A percentile compares a stretch with the other conserved stretches of the same genome.
Conservation (phyloP, 2,888 invertebrate genomes). For the Tiliacea citrago region DNA sequence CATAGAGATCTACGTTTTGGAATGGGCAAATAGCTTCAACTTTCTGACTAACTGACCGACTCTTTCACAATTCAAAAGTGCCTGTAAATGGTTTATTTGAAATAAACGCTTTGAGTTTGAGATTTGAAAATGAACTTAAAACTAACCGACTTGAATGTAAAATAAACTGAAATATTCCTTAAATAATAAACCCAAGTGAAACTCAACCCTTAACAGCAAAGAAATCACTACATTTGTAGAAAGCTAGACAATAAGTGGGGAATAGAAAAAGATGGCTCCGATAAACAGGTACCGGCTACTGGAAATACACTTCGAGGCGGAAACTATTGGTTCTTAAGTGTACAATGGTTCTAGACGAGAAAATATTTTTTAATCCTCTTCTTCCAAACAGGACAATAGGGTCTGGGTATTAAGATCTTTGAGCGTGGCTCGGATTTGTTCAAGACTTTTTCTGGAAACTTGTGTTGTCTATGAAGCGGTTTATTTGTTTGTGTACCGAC, state of each 20-base stretch:
- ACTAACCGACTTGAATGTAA: too few species aligned
- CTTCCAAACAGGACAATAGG: conserved; percentile 31
- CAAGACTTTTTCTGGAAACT: conserved; percentile 12
- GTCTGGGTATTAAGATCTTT: conserved; percentile 19
- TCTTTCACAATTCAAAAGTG: too few species aligned
- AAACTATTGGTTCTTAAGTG: conserved; percentile 59
- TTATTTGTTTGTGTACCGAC: conserved; percentile 13
- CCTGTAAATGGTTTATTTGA: too few species aligned
- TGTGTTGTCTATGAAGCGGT: not conserved
- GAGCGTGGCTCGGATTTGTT: conserved; percentile 23
- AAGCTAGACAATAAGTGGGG: conserved; percentile 66
- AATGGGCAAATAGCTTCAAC: too few species aligned
- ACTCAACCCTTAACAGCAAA: conserved; percentile 55
- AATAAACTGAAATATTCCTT: too few species aligned
- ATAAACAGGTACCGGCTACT: conserved; percentile 64
- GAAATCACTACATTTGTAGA: conserved; percentile 69
- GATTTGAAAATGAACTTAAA: too few species aligned
- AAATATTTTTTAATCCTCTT: conserved; percentile 54
- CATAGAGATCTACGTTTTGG: too few species aligned
- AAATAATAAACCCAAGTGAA: not conserved
- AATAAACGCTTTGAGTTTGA: too few species aligned
- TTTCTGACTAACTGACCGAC: too few species aligned
- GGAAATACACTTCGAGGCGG: conserved; percentile 52
- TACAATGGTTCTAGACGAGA: conserved; percentile 40
- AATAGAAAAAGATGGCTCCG: conserved; percentile 65